Percentiles rank a stretch among this genome's conserved stretches.
Conservation (phyloP, 2,113 vertebrate species). For the Shinisaurus crocodilurus region DNA sequence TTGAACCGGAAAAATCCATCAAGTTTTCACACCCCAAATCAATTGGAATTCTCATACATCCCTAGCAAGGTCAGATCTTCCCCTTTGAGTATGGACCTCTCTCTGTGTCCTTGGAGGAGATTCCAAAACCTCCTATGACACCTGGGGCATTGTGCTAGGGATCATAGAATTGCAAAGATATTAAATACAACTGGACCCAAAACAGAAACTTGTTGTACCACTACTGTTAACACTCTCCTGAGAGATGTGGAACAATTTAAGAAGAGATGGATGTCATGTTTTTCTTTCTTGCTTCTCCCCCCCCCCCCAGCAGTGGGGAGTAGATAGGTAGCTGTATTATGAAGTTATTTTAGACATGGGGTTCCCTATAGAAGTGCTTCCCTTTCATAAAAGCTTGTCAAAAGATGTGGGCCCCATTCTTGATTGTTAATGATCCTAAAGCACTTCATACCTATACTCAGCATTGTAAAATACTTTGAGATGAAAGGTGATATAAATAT, state of each 20-base stretch:
- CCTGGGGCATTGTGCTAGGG: neutral
- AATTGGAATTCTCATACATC: too few species aligned
- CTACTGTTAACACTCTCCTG: neutral
- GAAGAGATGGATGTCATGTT: neutral
- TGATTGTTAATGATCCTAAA: constrained; percentile 15
- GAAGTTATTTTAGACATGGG: neutral
- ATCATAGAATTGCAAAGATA: neutral
- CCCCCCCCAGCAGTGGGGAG: neutral
- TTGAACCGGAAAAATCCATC: too few species aligned
- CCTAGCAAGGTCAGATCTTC: neutral
- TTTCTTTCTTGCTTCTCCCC: neutral
- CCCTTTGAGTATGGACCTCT: neutral
- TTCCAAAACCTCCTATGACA: too few species aligned
- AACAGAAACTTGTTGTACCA: neutral
- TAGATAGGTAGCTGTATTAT: neutral
- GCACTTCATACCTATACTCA: constrained; percentile 13
- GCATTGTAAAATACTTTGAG: constrained; percentile 21
- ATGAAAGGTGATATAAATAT: constrained; percentile 34
- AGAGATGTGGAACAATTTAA: neutral
- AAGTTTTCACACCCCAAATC: too few species aligned
- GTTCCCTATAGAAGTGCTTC: neutral
- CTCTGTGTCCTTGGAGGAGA: neutral
- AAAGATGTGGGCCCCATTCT: neutral
- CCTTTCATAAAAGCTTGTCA: neutral
- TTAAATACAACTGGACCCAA: neutral